Conservation (phyloP, 2,113 vertebrate genomes). For the Brachyhypopomus occidentalis region DNA sequence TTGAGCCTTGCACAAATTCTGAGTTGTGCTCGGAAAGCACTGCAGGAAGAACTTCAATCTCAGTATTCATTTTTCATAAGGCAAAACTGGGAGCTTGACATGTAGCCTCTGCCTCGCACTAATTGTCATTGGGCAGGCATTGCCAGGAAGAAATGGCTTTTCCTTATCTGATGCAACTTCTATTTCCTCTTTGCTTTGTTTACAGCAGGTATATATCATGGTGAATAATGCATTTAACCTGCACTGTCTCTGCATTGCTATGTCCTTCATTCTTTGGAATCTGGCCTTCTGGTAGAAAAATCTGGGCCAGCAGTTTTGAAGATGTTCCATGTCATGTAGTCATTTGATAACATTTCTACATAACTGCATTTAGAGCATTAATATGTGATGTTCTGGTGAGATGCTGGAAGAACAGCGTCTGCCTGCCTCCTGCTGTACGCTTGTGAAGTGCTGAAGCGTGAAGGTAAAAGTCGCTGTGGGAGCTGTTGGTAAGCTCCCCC, state of each 20-base stretch:
- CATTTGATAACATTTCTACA: too few species aligned
- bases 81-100: not conserved
- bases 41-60: not conserved
- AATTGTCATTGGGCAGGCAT: slow-evolving; percentile 13
- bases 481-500: too few species aligned
- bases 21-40: slow-evolving; percentile 13
- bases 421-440: too few species aligned
- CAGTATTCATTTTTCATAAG: slow-evolving; percentile 9
- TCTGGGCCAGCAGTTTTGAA: too few species aligned
- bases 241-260: not conserved
- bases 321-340: too few species aligned
- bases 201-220: too few species aligned
- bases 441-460: too few species aligned
- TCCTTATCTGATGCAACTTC: not conserved
- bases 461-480: too few species aligned
- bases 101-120: not conserved
- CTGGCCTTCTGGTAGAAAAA: too few species aligned
- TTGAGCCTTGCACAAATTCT: not conserved
- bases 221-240: not conserved
- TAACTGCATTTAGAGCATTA: too few species aligned
- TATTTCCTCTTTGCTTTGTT: not conserved
- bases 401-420: too few species aligned
- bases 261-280: not conserved
- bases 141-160: slow-evolving; percentile 2
- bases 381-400: too few species aligned